These are phyloP conservation scores for Polypterus bichir DNA, from an alignment of 2,113 vertebrate species.

Conservation along the genomic window DNA sequence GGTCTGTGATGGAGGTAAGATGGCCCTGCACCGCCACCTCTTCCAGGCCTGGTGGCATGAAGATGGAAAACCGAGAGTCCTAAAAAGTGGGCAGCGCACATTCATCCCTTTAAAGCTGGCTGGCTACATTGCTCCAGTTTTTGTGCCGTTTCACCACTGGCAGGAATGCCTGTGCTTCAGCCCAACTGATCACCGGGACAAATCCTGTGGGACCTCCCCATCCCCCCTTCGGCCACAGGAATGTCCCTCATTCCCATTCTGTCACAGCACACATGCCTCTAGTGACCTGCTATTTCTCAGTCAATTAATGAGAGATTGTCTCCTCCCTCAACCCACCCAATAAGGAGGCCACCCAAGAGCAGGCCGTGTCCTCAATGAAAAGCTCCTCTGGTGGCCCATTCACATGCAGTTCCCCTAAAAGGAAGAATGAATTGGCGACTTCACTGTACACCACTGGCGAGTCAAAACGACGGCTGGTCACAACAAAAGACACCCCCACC, in stretches of 20 bases:
- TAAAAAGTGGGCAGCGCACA: no score
- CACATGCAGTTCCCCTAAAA: slow-evolving; percentile 51
- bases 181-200: no score
- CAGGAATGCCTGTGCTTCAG: no score
- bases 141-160: no score
- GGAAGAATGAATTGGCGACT: slow-evolving; percentile 18
- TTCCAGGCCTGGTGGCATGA: no score
- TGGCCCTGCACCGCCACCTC: no score
- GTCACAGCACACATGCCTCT: slow-evolving; percentile 37
- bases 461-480: not conserved
- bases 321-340: slow-evolving; percentile 48
- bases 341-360: slow-evolving; percentile 64
- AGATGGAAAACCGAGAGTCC: no score
- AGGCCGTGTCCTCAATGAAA: slow-evolving; percentile 31
- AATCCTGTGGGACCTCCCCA: slow-evolving; percentile 23
- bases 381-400: slow-evolving; percentile 58
- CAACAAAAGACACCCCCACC: not conserved
- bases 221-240: slow-evolving; percentile 16
- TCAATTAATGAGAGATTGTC: slow-evolving; percentile 72
- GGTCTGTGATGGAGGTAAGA: no score
- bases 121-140: no score
- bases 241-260: slow-evolving; percentile 7
- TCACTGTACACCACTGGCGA: not conserved
- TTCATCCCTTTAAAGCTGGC: no score
- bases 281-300: slow-evolving; percentile 53